Evolutionary conservation across 37 sponge, comb jelly and placozoan species (phyloP).

Genomic region (Geodia barretti): DNA sequence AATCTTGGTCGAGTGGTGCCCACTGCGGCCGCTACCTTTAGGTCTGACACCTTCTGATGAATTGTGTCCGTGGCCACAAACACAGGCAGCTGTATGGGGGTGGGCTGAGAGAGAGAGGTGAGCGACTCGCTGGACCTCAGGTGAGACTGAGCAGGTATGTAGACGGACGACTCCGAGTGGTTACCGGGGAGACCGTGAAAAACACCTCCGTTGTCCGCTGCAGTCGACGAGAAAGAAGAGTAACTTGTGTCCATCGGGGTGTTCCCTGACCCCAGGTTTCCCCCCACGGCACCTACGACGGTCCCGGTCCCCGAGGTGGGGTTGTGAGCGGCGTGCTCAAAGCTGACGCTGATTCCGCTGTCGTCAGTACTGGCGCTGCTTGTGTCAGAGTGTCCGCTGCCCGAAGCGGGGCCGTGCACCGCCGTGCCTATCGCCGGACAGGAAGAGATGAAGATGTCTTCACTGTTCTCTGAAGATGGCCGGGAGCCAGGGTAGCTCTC

Average conservation of each 20-base stretch:
- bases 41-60: background rate
- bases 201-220: background rate
- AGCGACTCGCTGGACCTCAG: background rate
- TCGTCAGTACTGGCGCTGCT: constrained; percentile 39
- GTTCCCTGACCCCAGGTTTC: background rate
- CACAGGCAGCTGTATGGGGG: background rate
- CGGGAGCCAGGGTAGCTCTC: background rate
- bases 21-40: background rate
- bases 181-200: too few species aligned
- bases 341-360: constrained; percentile 14
- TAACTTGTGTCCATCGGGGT: background rate
- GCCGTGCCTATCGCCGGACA: too few species aligned
- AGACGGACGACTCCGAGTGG: too few species aligned
- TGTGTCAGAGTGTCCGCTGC: background rate
- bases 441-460: background rate
- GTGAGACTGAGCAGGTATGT: too few species aligned
- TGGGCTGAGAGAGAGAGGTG: background rate
- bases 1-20: background rate
- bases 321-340: background rate
- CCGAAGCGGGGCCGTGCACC: constrained; percentile 4
- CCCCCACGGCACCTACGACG: background rate
- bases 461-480: background rate
- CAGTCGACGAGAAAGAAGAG: background rate
- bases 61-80: background rate
- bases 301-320: background rate